Evolutionary conservation across 2,797 vertebrate genomes (phyloP).

Genomic region (Salarias fasciatus): DNA sequence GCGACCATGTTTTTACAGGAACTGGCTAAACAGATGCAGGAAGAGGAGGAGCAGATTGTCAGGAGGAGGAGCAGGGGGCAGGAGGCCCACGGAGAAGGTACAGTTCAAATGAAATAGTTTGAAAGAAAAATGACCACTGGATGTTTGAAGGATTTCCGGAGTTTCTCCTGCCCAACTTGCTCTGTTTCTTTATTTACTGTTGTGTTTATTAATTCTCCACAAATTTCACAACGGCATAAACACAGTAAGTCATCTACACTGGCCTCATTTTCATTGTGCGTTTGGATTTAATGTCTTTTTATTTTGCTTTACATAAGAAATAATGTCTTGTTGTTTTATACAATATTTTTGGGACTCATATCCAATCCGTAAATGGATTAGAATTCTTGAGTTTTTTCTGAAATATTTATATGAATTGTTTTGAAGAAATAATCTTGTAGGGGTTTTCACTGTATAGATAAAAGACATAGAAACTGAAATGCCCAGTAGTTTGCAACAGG

Average conservation of each 20-base stretch:
- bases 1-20: conserved; percentile 69
- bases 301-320: not conserved
- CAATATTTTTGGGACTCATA: conserved; percentile 6
- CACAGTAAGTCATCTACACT: not conserved
- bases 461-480: too few relatives aligned
- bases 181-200: conserved; percentile 7
- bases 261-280: not conserved
- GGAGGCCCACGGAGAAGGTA: conserved; percentile 67
- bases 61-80: conserved; percentile 57
- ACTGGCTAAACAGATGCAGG: conserved; percentile 83
- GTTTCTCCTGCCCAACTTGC: not conserved
- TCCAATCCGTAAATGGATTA: not conserved
- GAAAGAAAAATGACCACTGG: too few relatives aligned
- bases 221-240: too few relatives aligned
- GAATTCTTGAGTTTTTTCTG: conserved; percentile 1
- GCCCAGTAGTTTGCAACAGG: too few relatives aligned
- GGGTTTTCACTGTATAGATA: too few relatives aligned
- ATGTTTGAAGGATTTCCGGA: too few relatives aligned
- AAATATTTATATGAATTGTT: conserved; percentile 6
- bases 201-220: too few relatives aligned
- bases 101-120: too few relatives aligned
- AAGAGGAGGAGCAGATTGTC: conserved; percentile 77
- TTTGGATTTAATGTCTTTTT: too few relatives aligned
- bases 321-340: not conserved
- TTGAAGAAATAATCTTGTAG: not conserved